These are phyloP conservation scores for Poecile atricapillus DNA, from an alignment of 2,113 vertebrate genomes.

Conservation along the genomic window DNA sequence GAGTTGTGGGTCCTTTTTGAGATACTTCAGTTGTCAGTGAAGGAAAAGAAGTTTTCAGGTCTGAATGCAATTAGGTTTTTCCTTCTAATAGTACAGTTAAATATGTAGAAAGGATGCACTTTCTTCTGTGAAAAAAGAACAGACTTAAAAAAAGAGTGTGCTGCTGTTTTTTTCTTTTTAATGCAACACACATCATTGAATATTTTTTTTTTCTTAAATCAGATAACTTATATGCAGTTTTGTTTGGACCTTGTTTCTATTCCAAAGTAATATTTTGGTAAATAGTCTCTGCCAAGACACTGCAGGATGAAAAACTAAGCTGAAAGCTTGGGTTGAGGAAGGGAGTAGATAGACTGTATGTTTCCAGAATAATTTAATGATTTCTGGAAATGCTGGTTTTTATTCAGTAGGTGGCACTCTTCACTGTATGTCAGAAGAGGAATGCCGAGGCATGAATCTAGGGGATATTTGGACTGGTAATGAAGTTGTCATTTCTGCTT, in stretches of 20 bases:
- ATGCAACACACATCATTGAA: background rate
- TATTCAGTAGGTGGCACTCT: constrained; percentile 53
- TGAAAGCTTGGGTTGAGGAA: background rate
- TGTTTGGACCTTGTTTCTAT: background rate
- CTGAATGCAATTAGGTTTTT: background rate
- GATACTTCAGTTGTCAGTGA: background rate
- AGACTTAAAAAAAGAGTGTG: background rate
- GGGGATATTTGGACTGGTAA: background rate
- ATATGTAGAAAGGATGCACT: background rate
- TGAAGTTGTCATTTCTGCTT: background rate
- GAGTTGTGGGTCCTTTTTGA: background rate
- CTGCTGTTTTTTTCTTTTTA: background rate
- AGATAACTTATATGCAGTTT: background rate
- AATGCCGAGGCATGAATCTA: background rate
- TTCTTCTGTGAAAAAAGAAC: background rate
- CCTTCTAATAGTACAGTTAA: background rate
- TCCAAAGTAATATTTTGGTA: background rate
- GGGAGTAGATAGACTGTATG: background rate
- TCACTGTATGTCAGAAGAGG: background rate
- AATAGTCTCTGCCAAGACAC: background rate
- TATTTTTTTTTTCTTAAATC: background rate
- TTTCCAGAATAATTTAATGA: background rate
- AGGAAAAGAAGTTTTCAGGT: background rate
- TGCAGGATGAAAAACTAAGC: background rate
- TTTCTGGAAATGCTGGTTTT: background rate